Conservation (phyloP, 2,113 vertebrate genomes). For the Ochotona princeps region DNA sequence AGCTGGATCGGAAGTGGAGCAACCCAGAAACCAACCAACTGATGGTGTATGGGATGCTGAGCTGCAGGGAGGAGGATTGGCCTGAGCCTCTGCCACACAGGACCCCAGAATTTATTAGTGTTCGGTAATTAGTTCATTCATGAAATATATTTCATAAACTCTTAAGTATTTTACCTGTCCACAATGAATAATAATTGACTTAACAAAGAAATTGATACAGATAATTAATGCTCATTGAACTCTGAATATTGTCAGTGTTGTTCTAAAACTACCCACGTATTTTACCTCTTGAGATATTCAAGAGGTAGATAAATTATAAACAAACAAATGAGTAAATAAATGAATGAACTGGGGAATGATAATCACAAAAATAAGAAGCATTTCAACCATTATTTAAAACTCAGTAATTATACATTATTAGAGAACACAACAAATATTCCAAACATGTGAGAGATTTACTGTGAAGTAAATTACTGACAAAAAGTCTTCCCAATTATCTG, state of each 20-base stretch:
- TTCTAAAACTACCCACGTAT: not conserved
- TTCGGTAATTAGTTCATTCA: not conserved
- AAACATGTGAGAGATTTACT: not conserved
- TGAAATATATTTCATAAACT: not conserved
- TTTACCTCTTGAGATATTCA: not conserved
- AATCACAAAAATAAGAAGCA: not conserved
- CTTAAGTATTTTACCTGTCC: not conserved
- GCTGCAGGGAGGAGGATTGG: too few species aligned
- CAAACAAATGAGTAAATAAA: not conserved
- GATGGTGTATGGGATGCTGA: too few species aligned
- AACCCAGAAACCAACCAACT: too few species aligned
- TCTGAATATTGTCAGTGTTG: not conserved
- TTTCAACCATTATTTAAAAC: not conserved
- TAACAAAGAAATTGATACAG: not conserved
- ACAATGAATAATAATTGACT: not conserved
- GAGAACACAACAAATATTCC: not conserved
- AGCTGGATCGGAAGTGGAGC: too few species aligned
- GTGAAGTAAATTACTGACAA: slow-evolving; percentile 4
- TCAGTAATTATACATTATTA: not conserved
- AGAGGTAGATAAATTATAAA: not conserved
- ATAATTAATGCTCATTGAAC: not conserved
- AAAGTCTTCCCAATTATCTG: not conserved
- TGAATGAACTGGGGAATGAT: not conserved
- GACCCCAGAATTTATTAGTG: not conserved
- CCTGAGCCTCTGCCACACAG: too few species aligned